Conservation (phyloP, 2,888 invertebrate genomes). For the Chloroclystis v-ata region DNA sequence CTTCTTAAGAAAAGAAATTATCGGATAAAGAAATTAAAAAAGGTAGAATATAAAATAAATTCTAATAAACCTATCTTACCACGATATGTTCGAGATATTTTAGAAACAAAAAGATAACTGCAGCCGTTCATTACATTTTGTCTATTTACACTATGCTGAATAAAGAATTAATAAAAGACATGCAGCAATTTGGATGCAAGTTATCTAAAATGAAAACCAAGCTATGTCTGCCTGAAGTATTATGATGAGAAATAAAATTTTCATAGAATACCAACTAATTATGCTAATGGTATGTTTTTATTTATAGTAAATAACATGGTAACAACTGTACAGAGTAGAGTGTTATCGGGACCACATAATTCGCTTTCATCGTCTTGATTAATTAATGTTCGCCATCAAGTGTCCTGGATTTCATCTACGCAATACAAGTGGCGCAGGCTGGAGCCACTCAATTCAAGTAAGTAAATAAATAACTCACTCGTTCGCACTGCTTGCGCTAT, state of each 20-base stretch:
- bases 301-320: background rate
- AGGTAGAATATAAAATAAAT: no score
- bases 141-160: background rate
- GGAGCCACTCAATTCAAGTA: constrained; percentile 16
- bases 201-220: constrained; percentile 9
- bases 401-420: constrained; percentile 20
- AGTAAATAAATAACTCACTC: constrained; percentile 35
- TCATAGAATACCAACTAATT: no score
- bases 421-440: constrained; percentile 10
- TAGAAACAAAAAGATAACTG: no score
- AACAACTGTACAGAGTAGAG: background rate
- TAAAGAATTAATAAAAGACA: constrained; percentile 7
- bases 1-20: no score
- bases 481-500: constrained; percentile 28
- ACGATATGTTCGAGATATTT: no score
- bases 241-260: background rate
- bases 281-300: no score
- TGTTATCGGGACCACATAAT: background rate
- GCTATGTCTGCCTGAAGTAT: background rate
- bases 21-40: no score
- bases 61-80: no score
- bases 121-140: constrained; percentile 1
- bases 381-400: constrained; percentile 15
- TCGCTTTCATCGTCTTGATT: constrained; percentile 11
- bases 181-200: constrained; percentile 17